Conservation (phyloP, 2,888 invertebrate species). For the Crocallis elinguaria region DNA sequence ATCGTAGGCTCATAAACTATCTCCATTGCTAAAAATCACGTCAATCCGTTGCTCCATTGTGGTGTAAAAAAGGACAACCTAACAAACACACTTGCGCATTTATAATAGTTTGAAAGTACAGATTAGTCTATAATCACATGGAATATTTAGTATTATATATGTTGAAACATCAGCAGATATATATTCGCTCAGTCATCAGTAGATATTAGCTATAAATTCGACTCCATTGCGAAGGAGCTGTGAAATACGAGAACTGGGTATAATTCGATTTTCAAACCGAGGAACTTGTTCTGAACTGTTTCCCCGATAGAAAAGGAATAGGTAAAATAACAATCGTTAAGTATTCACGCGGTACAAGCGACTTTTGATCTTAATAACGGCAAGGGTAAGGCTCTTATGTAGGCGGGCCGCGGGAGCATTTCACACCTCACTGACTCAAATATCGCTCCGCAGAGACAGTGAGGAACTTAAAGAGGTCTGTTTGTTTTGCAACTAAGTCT, state of each 20-base stretch:
- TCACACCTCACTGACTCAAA: conserved; percentile 17
- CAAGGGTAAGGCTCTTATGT: conserved; percentile 1
- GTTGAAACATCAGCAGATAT: no score
- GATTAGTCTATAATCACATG: no score
- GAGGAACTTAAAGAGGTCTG: conserved; percentile 7
- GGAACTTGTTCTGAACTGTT: conserved; percentile 3
- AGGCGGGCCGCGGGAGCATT: conserved; percentile 1
- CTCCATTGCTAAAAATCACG: no score
- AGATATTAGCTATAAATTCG: background rate
- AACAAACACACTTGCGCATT: no score
- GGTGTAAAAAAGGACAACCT: no score
- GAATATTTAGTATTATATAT: no score
- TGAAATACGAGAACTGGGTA: conserved; percentile 1
- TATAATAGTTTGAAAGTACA: no score
- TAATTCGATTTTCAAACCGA: conserved; percentile 6
- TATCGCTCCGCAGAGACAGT: conserved; percentile 7
- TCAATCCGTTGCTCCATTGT: no score
- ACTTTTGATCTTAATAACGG: conserved; percentile 12
- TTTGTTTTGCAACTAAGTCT: conserved; percentile 20
- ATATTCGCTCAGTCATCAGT: background rate
- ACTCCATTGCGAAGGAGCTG: background rate
- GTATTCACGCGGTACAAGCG: conserved; percentile 4
- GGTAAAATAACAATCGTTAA: conserved; percentile 7
- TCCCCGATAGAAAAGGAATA: conserved; percentile 6
- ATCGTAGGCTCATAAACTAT: no score